Conservation (phyloP, 1,140 invertebrate genomes). For the Venturia canescens region DNA sequence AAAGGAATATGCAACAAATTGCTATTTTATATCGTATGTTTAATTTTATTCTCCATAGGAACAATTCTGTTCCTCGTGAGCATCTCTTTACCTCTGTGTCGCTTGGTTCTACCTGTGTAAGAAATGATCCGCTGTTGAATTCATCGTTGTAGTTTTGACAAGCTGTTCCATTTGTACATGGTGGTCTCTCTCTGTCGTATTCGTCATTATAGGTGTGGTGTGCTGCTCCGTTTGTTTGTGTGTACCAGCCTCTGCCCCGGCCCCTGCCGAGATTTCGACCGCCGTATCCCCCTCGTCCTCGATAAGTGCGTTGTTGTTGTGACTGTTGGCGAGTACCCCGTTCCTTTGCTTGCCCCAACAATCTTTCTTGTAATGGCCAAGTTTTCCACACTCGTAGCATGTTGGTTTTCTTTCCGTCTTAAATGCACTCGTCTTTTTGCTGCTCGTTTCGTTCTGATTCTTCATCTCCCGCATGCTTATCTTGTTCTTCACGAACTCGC, state of each 20-base stretch:
- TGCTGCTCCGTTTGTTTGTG: constrained; percentile 31
- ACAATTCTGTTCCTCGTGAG: too few species aligned
- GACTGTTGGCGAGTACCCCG: constrained; percentile 20
- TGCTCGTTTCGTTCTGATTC: constrained; percentile 22
- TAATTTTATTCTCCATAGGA: too few species aligned
- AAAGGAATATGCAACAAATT: too few species aligned
- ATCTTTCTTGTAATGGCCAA: constrained; percentile 47
- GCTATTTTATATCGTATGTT: too few species aligned
- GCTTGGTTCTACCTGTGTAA: constrained; percentile 43
- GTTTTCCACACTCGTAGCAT: constrained; percentile 47
- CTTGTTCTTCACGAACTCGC: constrained; percentile 48
- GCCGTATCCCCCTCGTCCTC: constrained; percentile 34
- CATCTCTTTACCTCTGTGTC: neutral
- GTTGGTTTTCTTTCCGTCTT: constrained; percentile 39
- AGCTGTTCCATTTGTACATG: neutral
- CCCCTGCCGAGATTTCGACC: constrained; percentile 43
- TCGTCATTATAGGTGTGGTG: constrained; percentile 14
- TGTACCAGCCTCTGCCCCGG: constrained; percentile 42
- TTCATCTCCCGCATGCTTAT: constrained; percentile 32
- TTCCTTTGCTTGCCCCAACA: constrained; percentile 8
- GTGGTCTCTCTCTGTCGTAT: constrained; percentile 11
- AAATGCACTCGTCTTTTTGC: constrained; percentile 44
- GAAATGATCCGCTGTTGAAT: constrained; percentile 12
- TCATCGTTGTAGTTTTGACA: constrained; percentile 10
- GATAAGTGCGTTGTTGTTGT: constrained; percentile 6